Conservation (phyloP, 2,113 vertebrate species). For the Anolis carolinensis region DNA sequence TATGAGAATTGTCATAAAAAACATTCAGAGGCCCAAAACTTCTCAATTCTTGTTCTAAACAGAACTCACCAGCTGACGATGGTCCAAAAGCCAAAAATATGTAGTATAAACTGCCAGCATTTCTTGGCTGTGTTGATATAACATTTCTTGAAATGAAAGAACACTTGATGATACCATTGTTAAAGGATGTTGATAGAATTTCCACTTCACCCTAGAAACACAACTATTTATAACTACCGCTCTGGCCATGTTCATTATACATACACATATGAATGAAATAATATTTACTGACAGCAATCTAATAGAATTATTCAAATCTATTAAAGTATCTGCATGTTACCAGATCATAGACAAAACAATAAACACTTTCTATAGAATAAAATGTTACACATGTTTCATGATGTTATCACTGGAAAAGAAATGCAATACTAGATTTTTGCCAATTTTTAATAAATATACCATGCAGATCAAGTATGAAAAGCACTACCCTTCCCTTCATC, state of each 20-base stretch:
- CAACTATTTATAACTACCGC: background rate
- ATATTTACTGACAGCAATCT: background rate
- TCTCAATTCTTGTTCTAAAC: background rate
- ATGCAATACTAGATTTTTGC: too few species aligned
- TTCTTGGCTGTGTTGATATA: conserved; percentile 61
- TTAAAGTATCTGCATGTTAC: background rate
- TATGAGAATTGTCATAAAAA: too few species aligned
- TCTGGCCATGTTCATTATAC: background rate
- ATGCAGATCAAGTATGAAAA: too few species aligned
- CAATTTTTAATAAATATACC: too few species aligned
- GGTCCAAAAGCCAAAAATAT: conserved; percentile 73
- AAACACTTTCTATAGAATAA: background rate
- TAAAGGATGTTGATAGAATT: conserved; percentile 47
- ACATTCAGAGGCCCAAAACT: background rate
- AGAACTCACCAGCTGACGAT: conserved; percentile 57
- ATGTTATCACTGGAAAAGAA: too few species aligned
- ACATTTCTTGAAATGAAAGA: conserved; percentile 73
- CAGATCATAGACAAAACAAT: background rate
- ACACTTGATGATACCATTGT: conserved; percentile 71
- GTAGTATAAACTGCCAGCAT: conserved; percentile 53
- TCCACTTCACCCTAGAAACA: conserved; percentile 69
- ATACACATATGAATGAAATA: background rate
- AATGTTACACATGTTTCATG: too few species aligned
- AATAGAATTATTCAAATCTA: background rate
- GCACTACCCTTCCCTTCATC: background rate